Evolutionary conservation across 1,140 invertebrate genomes (phyloP), one percentile per base, ranked within the genome.

Genomic region (Aphidius gifuensis): DNA sequence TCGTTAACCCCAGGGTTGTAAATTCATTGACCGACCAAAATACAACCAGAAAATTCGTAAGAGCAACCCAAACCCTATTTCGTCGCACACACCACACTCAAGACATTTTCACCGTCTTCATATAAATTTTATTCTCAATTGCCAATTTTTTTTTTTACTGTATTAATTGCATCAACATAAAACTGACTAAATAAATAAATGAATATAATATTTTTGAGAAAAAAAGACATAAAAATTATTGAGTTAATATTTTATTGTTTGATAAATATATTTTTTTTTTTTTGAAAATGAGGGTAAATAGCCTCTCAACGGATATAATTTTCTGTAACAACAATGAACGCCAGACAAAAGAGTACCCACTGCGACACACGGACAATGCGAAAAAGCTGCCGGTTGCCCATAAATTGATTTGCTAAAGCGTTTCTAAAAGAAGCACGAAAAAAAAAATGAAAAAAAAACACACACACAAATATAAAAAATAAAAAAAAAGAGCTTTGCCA

Each of bases 401-500:
- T 81, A 80, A 81, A 81, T 81, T 80, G 79, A 81, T 80, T 81
- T 80, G 79, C 75, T 71, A 75, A 72, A 78, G 71, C 76, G 77
- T 75, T 74, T 71, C 71, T 74, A 73, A 75, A 78, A 80, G 39
- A 78, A 80, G 39, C 43, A 55, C 40, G 38, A 39, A 53, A 51
- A 51, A 39, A 53, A 53, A 53, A 38, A 38, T 3, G 11, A 42
- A 55, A 55, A 55, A 55, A 55, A 42, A 21, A 9, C 2, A 4
- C 2, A 32, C 23, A 32, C 23, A 2, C 23, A 32, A 32, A 32
- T 32, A 32, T 32, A 32, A 16, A 16, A 16, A 3, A 32, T 32
- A 32, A 3, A 32, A 3, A 32, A 32, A 32, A 32, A 32, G 74
- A 77, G 73, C 71, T 69, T 69, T 69, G 70, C 69, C 64, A 61